phyloP scores from a whole-genome alignment of 2,797 vertebrate genomes.

The Trichosurus vulpecula region DNA sequence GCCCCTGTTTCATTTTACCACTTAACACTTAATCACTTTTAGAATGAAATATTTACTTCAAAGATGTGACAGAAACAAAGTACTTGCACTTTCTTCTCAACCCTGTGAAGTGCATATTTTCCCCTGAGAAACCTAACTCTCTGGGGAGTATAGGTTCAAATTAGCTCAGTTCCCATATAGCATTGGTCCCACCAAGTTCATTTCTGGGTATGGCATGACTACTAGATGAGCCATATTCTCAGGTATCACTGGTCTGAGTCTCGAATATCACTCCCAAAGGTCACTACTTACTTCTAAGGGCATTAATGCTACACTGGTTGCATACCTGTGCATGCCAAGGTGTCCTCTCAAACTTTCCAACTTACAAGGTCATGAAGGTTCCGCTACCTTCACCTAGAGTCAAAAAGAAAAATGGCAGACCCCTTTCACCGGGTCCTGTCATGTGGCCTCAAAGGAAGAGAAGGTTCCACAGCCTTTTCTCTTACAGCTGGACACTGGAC shows the following conservation, averaged over 20 bases:
- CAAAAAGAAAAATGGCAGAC: background rate
- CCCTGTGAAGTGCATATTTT: background rate
- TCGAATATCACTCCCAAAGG: too few relatives aligned
- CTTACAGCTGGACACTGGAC: background rate
- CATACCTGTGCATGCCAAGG: background rate
- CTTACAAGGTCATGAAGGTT: background rate
- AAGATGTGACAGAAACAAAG: background rate
- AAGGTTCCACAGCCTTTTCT: background rate
- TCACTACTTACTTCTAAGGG: too few relatives aligned
- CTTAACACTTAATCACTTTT: background rate
- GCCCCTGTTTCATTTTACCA: too few relatives aligned
- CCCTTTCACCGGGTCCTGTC: background rate
- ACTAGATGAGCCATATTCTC: too few relatives aligned
- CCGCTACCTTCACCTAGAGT: background rate
- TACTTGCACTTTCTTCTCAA: background rate
- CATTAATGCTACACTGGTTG: too few relatives aligned
- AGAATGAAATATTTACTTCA: background rate
- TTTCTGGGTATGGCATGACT: background rate
- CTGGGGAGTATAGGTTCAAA: background rate
- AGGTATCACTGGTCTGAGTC: too few relatives aligned
- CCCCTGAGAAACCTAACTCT: background rate
- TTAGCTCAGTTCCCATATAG: background rate
- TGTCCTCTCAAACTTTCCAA: background rate
- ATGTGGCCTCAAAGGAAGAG: background rate
- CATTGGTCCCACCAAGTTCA: background rate